These are phyloP conservation scores for Drosophila melanocephala DNA, from an alignment of 2,888 invertebrate genomes.

Conservation along the genomic window DNA sequence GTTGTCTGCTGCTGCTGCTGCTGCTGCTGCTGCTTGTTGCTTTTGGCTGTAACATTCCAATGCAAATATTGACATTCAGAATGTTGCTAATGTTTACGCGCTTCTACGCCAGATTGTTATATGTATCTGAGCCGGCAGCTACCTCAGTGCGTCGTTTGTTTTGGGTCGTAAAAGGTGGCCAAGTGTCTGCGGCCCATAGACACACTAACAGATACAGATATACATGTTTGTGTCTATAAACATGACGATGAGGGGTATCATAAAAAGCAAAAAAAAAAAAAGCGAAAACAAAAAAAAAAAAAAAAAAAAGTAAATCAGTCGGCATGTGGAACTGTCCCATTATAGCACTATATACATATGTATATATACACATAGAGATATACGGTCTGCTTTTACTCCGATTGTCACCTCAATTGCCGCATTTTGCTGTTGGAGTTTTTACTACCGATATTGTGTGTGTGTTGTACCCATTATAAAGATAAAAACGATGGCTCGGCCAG, in stretches of 20 bases:
- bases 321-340: conserved; percentile 34
- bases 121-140: conserved; percentile 56
- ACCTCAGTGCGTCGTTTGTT: conserved; percentile 68
- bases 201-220: conserved; percentile 16
- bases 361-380: conserved; percentile 4
- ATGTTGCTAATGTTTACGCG: conserved; percentile 63
- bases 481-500: conserved; percentile 56
- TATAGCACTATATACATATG: conserved; percentile 11
- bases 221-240: conserved; percentile 34
- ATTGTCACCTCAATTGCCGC: conserved; percentile 80
- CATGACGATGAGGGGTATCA: conserved; percentile 43
- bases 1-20: conserved; percentile 12
- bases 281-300: conserved; percentile 2
- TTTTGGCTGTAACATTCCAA: conserved; percentile 56
- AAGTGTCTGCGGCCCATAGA: conserved; percentile 34
- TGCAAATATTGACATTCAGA: conserved; percentile 70
- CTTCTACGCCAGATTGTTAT: conserved; percentile 53
- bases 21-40: conserved; percentile 24
- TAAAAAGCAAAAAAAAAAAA: conserved; percentile 29
- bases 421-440: conserved; percentile 51
- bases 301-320: conserved; percentile 51
- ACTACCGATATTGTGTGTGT: conserved; percentile 69
- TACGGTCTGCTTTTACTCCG: conserved; percentile 34
- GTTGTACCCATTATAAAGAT: conserved; percentile 80
- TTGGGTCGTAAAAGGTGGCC: conserved; percentile 67